These are phyloP conservation scores for Apistogramma diplotaenia DNA, from an alignment of 2,113 vertebrate genomes.

Conservation along the genomic window DNA sequence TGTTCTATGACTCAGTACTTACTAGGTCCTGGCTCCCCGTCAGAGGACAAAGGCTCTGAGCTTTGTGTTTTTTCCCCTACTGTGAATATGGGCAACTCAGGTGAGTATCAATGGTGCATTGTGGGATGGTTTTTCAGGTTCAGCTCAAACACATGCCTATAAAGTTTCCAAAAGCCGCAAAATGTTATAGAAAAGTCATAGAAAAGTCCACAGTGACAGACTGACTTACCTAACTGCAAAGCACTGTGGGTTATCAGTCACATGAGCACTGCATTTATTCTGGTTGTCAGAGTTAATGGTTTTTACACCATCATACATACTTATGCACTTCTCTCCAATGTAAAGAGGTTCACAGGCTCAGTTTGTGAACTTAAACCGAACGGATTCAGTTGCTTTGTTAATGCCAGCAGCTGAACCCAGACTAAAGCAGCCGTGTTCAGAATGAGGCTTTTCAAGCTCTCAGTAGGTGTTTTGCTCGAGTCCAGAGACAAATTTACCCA, in stretches of 20 bases:
- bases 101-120: not conserved
- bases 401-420: not conserved
- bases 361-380: not conserved
- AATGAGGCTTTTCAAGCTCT: not conserved
- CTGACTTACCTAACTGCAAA: not conserved
- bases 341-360: not conserved
- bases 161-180: not conserved
- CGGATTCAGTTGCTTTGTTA: not conserved
- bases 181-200: not conserved
- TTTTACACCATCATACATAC: not conserved
- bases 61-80: not conserved
- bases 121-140: not conserved
- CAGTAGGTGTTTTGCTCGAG: rapidly evolving
- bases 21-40: not conserved
- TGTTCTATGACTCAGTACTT: not conserved
- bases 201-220: not conserved
- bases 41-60: not conserved
- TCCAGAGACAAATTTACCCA: not conserved
- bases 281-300: not conserved
- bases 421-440: not conserved
- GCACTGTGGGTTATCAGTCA: not conserved
- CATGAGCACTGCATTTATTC: not conserved
- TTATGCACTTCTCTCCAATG: not conserved
- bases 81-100: not conserved
- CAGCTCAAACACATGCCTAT: not conserved